Evolutionary conservation across 2,888 invertebrate genomes (phyloP).

Genomic region (Cantharis nigra): DNA sequence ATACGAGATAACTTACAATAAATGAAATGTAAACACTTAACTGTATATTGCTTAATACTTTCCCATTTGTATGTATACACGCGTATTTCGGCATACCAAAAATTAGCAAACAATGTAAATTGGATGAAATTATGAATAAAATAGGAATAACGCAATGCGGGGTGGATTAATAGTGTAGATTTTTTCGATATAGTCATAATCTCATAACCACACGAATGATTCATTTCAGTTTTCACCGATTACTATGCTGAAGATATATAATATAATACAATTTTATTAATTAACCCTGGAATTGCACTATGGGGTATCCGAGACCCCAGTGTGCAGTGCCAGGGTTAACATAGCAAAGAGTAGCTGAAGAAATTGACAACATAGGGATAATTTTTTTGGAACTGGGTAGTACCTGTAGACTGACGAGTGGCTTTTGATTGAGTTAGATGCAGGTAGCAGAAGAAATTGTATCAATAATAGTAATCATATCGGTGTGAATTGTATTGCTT

Average conservation of each 20-base stretch:
- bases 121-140: not conserved
- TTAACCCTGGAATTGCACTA: too few species aligned
- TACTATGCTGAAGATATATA: too few species aligned
- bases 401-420: too few species aligned
- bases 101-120: not conserved
- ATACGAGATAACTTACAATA: not conserved
- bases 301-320: too few species aligned
- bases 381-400: too few species aligned
- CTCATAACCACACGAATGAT: too few species aligned
- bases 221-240: too few species aligned
- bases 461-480: not conserved
- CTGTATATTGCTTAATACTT: not conserved
- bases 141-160: not conserved
- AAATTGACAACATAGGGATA: too few species aligned
- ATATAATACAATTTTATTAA: too few species aligned
- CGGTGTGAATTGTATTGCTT: not conserved
- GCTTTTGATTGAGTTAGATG: not conserved
- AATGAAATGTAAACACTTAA: not conserved
- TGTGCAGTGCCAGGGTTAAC: too few species aligned
- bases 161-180: not conserved
- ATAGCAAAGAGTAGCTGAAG: too few species aligned
- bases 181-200: too few species aligned
- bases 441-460: not conserved
- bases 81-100: not conserved
- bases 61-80: not conserved